Evolutionary conservation across 2,797 vertebrate genomes (phyloP).

Genomic region (Alfaro cultratus): DNA sequence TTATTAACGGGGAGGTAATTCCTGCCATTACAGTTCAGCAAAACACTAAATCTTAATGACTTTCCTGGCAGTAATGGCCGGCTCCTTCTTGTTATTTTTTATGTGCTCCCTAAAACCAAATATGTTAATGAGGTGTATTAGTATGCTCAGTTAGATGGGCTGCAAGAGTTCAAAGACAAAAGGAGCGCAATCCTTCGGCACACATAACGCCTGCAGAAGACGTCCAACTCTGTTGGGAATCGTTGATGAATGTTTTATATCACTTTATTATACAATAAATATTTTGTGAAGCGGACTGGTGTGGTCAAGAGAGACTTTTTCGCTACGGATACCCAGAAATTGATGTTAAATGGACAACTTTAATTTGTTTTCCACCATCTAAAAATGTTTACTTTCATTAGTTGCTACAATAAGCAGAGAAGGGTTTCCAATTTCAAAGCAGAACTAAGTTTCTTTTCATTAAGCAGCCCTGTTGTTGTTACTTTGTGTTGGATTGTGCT

Average conservation of each 20-base stretch:
- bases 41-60: slow-evolving; percentile 45
- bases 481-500: not conserved
- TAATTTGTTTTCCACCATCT: slow-evolving; percentile 2
- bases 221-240: slow-evolving; percentile 49
- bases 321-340: not conserved
- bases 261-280: slow-evolving; percentile 62
- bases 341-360: slow-evolving; percentile 16
- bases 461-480: slow-evolving; percentile 23
- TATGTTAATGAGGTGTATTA: slow-evolving; percentile 67
- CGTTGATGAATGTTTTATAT: slow-evolving; percentile 72
- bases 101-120: slow-evolving; percentile 55
- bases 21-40: slow-evolving; percentile 11
- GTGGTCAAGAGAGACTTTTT: slow-evolving; percentile 32
- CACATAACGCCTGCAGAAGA: slow-evolving; percentile 48
- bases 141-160: slow-evolving; percentile 58
- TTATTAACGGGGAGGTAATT: slow-evolving; percentile 5
- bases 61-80: slow-evolving; percentile 14
- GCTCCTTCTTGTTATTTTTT: slow-evolving; percentile 34
- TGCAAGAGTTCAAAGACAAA: slow-evolving; percentile 72
- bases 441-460: not conserved
- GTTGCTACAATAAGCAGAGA: not conserved
- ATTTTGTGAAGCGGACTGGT: slow-evolving; percentile 33
- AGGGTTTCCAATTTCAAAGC: slow-evolving; percentile 8
- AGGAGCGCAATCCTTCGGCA: slow-evolving; percentile 62
- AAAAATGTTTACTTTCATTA: slow-evolving; percentile 2